Evolutionary conservation across 2,888 invertebrate species (phyloP), one percentile per base, ranked within the genome.

Genomic region (Halocaridina rubra): DNA sequence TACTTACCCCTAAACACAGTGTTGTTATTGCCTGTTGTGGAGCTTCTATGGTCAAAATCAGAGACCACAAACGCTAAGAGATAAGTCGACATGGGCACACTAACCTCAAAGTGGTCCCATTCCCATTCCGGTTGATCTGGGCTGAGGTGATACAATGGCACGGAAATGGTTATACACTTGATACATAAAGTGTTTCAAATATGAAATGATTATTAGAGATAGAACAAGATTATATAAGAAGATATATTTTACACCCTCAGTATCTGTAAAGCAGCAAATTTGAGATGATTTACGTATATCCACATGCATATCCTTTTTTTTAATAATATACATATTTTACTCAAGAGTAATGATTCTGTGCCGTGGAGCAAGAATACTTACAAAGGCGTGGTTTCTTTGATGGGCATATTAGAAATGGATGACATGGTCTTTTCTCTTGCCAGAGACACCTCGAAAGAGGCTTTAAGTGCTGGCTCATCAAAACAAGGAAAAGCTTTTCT

Each of bases 1-100:
- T n/a, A n/a, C 46, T 61, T 46, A 85, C 85, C 77, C 24, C 85
- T 76, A 53, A 85, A 85, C 4, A 85, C 30, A 1, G 80, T 80
- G 75, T 85, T 74, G 5, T 82, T 69, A 67, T 80, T 80, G 71
- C 77, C 77, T n/a, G 67, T 53, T 3, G 76, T 80, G 30, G 85
- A 16, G 0, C 88, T 87, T 8, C 90, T 89, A 57, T 89, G 91
- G 85, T 91, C 91, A 74, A 95, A 94, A 89, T 96, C 95, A 22
- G 96, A 95, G 0, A 97, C 93, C 4, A 96, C 92, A 89, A 97
- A 95, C 0, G 97, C 97, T 1, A 97, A 93, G 7, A 97, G 91
- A 89, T 98, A 98, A 0, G 98, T 97, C 0, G 97, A 97, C 98
- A 98, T 98, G 0, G 94, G 94, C 0, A 96, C 94, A 0, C 96